Conservation (phyloP, 2,888 invertebrate genomes). For the Hartigia nigra region DNA sequence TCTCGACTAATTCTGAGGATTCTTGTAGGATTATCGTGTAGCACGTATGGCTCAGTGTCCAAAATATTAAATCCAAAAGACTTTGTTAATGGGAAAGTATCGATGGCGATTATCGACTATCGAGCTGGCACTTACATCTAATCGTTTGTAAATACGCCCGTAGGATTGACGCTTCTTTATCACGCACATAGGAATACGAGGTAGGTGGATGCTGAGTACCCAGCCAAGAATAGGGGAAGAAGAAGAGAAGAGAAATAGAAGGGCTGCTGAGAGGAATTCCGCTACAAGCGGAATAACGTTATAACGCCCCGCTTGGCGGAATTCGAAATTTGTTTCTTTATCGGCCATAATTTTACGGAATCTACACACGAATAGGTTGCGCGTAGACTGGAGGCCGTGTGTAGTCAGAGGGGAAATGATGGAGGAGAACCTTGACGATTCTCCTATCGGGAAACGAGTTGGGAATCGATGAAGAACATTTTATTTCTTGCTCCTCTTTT, state of each 20-base stretch:
- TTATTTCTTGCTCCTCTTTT: constrained; percentile 23
- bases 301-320: constrained; percentile 54
- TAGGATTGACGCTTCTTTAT: constrained; percentile 48
- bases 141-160: constrained; percentile 42
- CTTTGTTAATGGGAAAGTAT: not conserved
- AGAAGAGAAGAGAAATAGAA: constrained; percentile 29
- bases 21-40: no score
- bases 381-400: constrained; percentile 10
- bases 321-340: constrained; percentile 64
- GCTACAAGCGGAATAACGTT: constrained; percentile 59
- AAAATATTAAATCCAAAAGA: not conserved
- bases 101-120: not conserved
- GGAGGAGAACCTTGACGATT: constrained; percentile 4
- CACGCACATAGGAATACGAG: constrained; percentile 42
- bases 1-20: no score
- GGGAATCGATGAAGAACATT: constrained; percentile 25
- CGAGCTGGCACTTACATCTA: not conserved
- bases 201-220: constrained; percentile 42
- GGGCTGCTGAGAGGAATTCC: constrained; percentile 28
- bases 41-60: not conserved
- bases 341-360: constrained; percentile 62
- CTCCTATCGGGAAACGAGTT: constrained; percentile 12
- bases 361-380: constrained; percentile 60
- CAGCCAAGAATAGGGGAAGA: constrained; percentile 20
- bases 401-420: constrained; percentile 20